phyloP scores from a whole-genome alignment of 2,797 vertebrate genomes.

The Galago senegalensis region DNA sequence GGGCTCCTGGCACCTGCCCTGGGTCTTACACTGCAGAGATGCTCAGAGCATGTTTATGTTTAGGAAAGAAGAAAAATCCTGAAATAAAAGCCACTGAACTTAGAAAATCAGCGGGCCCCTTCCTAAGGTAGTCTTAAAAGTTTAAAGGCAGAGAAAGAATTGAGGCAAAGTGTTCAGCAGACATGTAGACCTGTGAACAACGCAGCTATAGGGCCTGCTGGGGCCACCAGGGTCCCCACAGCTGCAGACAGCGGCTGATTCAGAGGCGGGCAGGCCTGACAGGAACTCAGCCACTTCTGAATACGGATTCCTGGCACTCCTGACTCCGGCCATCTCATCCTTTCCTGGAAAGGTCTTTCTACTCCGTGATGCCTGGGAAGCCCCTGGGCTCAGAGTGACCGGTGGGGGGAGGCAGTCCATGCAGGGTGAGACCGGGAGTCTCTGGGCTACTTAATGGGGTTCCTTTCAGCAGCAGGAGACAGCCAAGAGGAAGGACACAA shows the following conservation, averaged over 20 bases:
- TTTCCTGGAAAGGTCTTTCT: constrained; percentile 83
- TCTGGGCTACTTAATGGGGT: neutral
- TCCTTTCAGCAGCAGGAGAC: neutral
- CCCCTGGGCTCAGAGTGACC: neutral
- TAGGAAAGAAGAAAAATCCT: neutral
- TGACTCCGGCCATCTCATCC: constrained; percentile 79
- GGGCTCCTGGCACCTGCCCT: neutral
- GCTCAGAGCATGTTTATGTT: neutral
- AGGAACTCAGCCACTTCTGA: neutral
- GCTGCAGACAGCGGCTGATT: neutral
- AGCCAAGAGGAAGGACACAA: neutral
- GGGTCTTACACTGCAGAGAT: neutral
- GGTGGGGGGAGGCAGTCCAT: neutral
- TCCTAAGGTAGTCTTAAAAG: constrained; percentile 53
- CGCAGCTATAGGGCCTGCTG: neutral
- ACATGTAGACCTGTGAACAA: constrained; percentile 59
- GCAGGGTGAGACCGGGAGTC: neutral
- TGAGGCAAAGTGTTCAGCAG: neutral
- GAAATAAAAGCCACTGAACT: neutral
- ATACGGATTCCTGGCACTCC: constrained; percentile 81
- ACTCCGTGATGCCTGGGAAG: neutral
- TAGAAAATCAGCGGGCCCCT: constrained; percentile 45
- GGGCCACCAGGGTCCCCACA: neutral
- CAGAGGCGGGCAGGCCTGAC: constrained; percentile 55
- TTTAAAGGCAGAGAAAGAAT: constrained; percentile 64